Percentiles rank a stretch among this genome's conserved stretches.
Evolutionary conservation across 2,113 vertebrate genomes (phyloP).

Genomic region (Monarcha castaneiventris): DNA sequence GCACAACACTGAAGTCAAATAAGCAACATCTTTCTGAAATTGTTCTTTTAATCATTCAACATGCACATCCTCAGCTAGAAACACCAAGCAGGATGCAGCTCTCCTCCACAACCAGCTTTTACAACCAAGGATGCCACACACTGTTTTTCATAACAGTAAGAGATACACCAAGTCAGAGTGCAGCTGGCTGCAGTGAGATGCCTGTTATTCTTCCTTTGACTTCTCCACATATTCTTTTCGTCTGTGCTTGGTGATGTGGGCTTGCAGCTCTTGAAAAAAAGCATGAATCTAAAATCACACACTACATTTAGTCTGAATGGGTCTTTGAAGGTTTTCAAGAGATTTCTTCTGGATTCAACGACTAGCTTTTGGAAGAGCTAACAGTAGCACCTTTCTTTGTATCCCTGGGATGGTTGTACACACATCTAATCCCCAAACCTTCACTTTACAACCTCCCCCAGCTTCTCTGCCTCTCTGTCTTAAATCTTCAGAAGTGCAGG

Average conservation of each 20-base stretch:
- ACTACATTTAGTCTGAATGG: neutral
- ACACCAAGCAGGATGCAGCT: neutral
- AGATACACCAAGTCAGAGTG: neutral
- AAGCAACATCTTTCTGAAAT: neutral
- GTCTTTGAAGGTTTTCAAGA: neutral
- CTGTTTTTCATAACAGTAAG: neutral
- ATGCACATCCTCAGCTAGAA: neutral
- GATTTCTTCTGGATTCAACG: neutral
- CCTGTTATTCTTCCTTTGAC: neutral
- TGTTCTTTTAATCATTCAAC: neutral
- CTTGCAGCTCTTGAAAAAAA: neutral
- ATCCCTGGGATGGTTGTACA: neutral
- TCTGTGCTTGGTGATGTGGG: neutral
- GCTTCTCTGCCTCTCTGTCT: neutral
- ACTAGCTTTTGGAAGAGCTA: neutral
- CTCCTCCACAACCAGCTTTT: neutral
- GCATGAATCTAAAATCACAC: neutral
- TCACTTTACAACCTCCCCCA: neutral
- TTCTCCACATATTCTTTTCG: neutral
- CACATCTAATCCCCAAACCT: neutral
- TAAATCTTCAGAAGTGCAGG: neutral
- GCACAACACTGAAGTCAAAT: fast-evolving
- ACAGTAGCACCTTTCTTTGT: neutral
- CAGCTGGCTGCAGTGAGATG: neutral
- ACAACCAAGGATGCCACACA: neutral